Evolutionary conservation across 30 jellyfish, hydroid and myxozoan genomes (phyloP).

Genomic region (Turritopsis dohrnii): DNA sequence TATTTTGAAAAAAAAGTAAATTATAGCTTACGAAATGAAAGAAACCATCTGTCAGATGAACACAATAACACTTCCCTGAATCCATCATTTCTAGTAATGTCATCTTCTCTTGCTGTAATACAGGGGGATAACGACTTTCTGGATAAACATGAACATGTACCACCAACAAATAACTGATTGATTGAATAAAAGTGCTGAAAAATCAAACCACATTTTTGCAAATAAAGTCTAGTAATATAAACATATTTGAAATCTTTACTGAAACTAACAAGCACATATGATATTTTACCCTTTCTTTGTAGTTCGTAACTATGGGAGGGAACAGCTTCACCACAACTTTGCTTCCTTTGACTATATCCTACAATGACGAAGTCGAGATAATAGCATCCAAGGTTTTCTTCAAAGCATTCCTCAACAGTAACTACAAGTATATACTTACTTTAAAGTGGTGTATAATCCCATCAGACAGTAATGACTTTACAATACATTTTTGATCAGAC

Average conservation of each 20-base stretch:
- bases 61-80: background rate
- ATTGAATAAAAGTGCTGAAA: constrained; percentile 12
- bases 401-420: background rate
- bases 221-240: background rate
- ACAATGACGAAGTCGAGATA: background rate
- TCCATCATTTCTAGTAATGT: background rate
- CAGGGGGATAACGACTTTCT: background rate
- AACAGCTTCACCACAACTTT: background rate
- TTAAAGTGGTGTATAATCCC: constrained; percentile 9
- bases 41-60: constrained; percentile 7
- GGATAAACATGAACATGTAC: background rate
- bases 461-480: background rate
- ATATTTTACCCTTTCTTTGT: background rate
- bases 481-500: background rate
- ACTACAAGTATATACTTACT: background rate
- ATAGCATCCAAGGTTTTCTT: background rate
- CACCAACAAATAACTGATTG: constrained; percentile 11
- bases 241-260: background rate
- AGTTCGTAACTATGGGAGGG: background rate
- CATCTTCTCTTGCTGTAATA: constrained; percentile 7
- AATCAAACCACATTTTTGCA: background rate
- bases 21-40: background rate
- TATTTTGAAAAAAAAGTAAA: background rate
- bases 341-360: background rate
- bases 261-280: background rate